A percentile compares a stretch with the other conserved stretches of the same genome.
These are phyloP conservation scores for Dione juno DNA, from an alignment of 2,888 invertebrate species.

Conservation along the genomic window DNA sequence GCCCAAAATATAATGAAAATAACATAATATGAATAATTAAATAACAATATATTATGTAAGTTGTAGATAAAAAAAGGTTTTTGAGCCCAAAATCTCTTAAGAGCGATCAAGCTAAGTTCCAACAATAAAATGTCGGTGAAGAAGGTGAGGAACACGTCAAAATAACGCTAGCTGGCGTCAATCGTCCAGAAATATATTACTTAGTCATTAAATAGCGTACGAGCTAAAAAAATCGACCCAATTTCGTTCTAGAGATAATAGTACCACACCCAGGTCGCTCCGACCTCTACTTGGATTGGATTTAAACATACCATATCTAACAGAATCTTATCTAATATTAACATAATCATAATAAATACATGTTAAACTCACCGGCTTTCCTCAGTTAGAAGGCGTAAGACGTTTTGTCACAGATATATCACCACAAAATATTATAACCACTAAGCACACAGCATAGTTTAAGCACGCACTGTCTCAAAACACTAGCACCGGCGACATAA, in stretches of 20 bases:
- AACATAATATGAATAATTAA: constrained; percentile 24
- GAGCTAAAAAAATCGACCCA: constrained; percentile 66
- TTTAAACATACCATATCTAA: constrained; percentile 54
- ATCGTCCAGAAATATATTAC: constrained; percentile 51
- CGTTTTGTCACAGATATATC: constrained; percentile 70
- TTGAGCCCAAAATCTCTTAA: not conserved
- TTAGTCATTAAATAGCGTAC: constrained; percentile 49
- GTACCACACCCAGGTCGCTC: constrained; percentile 74
- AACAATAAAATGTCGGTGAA: constrained; percentile 41
- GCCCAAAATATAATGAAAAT: constrained; percentile 58
- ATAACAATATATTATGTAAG: constrained; percentile 44
- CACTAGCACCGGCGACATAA: constrained; percentile 80
- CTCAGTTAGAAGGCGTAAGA: constrained; percentile 59
- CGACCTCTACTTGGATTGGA: constrained; percentile 30
- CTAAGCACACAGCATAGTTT: constrained; percentile 79
- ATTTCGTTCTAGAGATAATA: constrained; percentile 50
- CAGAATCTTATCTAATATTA: constrained; percentile 53
- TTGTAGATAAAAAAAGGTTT: constrained; percentile 7
- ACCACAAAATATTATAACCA: constrained; percentile 63
- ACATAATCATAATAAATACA: constrained; percentile 58
- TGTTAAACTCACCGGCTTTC: constrained; percentile 70
- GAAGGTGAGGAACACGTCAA: constrained; percentile 41
- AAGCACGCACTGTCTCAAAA: constrained; percentile 73
- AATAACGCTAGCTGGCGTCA: constrained; percentile 43
- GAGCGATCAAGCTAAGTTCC: constrained; percentile 8